A percentile compares a stretch with the other conserved stretches of the same genome.
These are phyloP conservation scores for Sorex fumeus DNA, from an alignment of 2,113 vertebrate species.

Conservation along the genomic window DNA sequence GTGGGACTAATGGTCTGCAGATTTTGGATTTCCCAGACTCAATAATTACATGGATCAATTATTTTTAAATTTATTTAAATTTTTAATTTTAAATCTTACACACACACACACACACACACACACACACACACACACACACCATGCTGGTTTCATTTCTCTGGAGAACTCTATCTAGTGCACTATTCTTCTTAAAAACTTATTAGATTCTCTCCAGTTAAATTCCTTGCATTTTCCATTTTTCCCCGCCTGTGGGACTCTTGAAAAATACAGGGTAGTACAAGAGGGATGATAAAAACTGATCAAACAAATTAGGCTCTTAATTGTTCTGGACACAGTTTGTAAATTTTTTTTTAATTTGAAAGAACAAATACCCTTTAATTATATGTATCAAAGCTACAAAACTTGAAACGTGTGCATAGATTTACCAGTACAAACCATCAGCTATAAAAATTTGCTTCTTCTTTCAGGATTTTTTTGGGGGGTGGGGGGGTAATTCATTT, in stretches of 20 bases:
- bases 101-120: no score
- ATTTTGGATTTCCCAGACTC: background rate
- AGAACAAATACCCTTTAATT: background rate
- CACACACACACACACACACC: background rate
- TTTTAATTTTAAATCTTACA: background rate
- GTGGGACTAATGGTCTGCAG: background rate
- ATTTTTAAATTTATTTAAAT: background rate
- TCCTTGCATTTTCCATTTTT: background rate
- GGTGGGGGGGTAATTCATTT: no score
- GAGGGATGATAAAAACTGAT: background rate
- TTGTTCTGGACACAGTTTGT: background rate
- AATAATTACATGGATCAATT: background rate
- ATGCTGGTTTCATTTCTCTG: background rate
- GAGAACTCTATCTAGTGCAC: background rate
- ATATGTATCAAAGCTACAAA: background rate
- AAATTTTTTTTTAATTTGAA: background rate
- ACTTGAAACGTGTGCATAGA: background rate
- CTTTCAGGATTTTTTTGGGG: slow-evolving; percentile 8
- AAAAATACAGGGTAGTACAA: background rate
- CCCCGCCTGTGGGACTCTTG: background rate
- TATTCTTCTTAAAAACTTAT: background rate
- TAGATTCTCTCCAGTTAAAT: slow-evolving; percentile 42
- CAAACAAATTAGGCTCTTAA: background rate
- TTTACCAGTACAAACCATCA: background rate
- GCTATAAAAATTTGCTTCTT: background rate